Base-by-base conservation (phyloP, 2,888 invertebrate species). In the Sarcophaga carnaria region DNA sequence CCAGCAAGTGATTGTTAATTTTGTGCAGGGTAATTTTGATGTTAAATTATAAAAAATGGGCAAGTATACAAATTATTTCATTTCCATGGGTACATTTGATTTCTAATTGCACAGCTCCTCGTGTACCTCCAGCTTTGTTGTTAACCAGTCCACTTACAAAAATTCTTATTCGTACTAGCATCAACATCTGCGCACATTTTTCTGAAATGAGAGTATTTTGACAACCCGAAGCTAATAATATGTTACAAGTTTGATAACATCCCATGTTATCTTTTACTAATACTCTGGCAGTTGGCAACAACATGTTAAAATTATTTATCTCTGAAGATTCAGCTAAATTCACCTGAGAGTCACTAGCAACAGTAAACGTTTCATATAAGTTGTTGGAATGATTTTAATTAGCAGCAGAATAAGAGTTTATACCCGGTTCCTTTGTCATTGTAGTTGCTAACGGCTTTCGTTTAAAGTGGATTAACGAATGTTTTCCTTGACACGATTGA, bases 181-280 rank as follows among this genome's bases (percentile, higher is more conserved):
- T 25, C 1, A 54, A 12, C 22, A 25, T 47, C 22, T 66, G 60
- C 1, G 12, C 71, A 49, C 72, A 17, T 5, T 27, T 27, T 62
- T 45, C 62, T 63, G 74, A 62, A 37, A 74, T 62, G 5, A 74
- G 17, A 45, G 74, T 63, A 12, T 62, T 74, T 74, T 63, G 62
- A 62, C 63, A 63, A 45, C 74, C 63, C 4, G 74, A 74, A 11
- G 62, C 74, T 60, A 74, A 62, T 27, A 62, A 45, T 4, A 62
- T 37, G 20, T n/a, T 27, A 74, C 74, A 74, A n/a, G 1, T 62
- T 74, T 62, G 74, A 63, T 63, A 74, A 74, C 45, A 37, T 60
- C 62, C 74, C 74, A 74, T 62, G 27, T 74, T 74, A 62, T 62
- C 74, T n/a, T 74, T 74, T 8, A 63, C 62, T 45, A 74, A 20